phyloP scores from a whole-genome alignment of 2,888 invertebrate species.

The Platypus cylindrus region DNA sequence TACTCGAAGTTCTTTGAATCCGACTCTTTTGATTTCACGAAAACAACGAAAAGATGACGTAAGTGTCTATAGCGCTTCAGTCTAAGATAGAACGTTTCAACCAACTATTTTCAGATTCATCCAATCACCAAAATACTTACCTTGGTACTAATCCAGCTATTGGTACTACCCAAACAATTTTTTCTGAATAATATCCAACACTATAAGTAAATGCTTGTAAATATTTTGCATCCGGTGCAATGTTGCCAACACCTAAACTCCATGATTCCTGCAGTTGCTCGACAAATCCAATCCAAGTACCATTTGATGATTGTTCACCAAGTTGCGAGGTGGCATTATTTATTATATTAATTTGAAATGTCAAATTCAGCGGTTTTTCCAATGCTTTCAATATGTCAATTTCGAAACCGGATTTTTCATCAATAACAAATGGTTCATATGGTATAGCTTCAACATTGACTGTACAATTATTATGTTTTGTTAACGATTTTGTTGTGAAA shows the following conservation, averaged over 20 bases:
- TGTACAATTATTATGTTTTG: slow-evolving; percentile 6
- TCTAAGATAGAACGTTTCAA: too few relatives aligned
- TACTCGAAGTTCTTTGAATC: too few relatives aligned
- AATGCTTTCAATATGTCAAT: slow-evolving; percentile 9
- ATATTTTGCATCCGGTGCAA: slow-evolving; percentile 8
- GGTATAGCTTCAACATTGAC: slow-evolving; percentile 6
- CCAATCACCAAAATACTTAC: too few relatives aligned
- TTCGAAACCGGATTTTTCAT: slow-evolving; percentile 8
- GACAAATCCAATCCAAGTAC: slow-evolving; percentile 10
- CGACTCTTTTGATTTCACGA: too few relatives aligned
- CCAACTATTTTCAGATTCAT: too few relatives aligned
- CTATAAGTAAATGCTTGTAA: slow-evolving; percentile 9
- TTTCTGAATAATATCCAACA: slow-evolving; percentile 7
- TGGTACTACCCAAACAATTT: slow-evolving; percentile 11
- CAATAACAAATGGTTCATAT: slow-evolving; percentile 12
- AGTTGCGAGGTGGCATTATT: slow-evolving; percentile 4
- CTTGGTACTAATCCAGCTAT: slow-evolving; percentile 11
- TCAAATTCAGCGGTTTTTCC: slow-evolving; percentile 10
- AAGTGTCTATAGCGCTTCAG: too few relatives aligned
- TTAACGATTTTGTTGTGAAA: background rate
- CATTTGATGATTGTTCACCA: slow-evolving; percentile 5
- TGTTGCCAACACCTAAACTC: slow-evolving; percentile 12
- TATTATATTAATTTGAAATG: slow-evolving; percentile 7
- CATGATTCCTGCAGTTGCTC: slow-evolving; percentile 7
- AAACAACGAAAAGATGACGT: too few relatives aligned